These are phyloP conservation scores for Chloromyia formosa DNA, from an alignment of 2,888 invertebrate species.

Conservation along the genomic window DNA sequence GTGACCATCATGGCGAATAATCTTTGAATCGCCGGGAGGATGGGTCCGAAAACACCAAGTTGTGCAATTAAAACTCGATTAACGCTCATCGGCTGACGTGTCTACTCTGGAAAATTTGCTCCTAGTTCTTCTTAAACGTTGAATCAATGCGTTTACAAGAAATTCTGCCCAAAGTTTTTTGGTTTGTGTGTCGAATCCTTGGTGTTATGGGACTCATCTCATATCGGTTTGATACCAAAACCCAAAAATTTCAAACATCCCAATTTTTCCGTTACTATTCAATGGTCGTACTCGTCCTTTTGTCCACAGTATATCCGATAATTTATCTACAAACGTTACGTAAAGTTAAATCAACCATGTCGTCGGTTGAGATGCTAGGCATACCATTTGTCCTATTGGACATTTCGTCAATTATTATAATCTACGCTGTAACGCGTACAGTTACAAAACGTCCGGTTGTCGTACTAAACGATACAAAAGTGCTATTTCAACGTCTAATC, in stretches of 20 bases:
- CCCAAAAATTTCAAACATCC: conserved; percentile 40
- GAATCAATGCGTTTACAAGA: not conserved
- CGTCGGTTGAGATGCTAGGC: conserved; percentile 14
- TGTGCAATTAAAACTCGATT: too few relatives aligned
- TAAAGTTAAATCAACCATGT: not conserved
- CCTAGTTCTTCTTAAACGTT: too few relatives aligned
- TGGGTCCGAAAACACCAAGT: too few relatives aligned
- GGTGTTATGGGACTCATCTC: conserved; percentile 27
- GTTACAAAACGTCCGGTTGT: not conserved
- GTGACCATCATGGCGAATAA: too few relatives aligned
- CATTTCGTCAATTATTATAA: conserved; percentile 6
- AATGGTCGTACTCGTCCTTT: not conserved
- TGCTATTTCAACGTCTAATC: not conserved
- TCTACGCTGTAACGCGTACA: conserved; percentile 12
- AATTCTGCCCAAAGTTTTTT: not conserved
- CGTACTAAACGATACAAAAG: not conserved
- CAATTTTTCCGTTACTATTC: conserved; percentile 14
- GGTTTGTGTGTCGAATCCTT: conserved; percentile 8
- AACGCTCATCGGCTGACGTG: too few relatives aligned
- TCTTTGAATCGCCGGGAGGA: too few relatives aligned
- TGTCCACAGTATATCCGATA: conserved; percentile 29
- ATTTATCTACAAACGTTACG: not conserved
- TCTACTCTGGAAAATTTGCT: too few relatives aligned
- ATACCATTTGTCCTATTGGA: conserved; percentile 30
- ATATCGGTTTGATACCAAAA: conserved; percentile 37